A percentile compares a stretch with the other conserved stretches of the same genome.
phyloP scores from a whole-genome alignment of 2,113 vertebrate species.

The Centropus bengalensis region DNA sequence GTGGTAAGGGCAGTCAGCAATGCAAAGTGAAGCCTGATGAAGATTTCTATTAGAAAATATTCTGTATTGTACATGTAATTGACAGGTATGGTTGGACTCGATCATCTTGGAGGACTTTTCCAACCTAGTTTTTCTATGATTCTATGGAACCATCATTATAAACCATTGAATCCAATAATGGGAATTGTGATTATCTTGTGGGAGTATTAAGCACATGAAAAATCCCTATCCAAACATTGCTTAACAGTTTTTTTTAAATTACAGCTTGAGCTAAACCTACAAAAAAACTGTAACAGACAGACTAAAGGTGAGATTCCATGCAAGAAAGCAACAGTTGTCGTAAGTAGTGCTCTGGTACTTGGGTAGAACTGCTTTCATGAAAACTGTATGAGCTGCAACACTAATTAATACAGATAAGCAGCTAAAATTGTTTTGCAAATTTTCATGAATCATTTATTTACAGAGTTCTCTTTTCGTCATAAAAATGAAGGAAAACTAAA shows the following conservation, averaged over 20 bases:
- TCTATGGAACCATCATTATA: neutral
- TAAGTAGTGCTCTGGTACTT: neutral
- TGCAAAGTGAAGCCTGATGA: neutral
- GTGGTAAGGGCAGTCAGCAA: neutral
- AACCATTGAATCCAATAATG: neutral
- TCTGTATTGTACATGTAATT: neutral
- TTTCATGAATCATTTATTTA: neutral
- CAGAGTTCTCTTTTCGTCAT: neutral
- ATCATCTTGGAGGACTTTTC: too few relatives aligned
- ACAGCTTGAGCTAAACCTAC: neutral
- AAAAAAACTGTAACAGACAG: neutral
- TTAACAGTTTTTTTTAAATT: neutral
- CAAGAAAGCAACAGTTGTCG: neutral
- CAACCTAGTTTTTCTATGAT: too few relatives aligned
- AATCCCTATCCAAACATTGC: neutral
- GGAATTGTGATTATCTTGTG: neutral
- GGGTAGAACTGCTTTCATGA: neutral
- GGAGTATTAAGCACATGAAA: neutral
- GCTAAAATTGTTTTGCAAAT: neutral
- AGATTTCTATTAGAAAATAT: neutral
- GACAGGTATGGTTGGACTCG: too few relatives aligned
- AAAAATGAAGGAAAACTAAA: neutral
- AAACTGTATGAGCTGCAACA: neutral
- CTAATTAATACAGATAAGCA: neutral
- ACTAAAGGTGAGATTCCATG: neutral